Conservation (phyloP, 2,888 invertebrate species). For the Dynastes hyllus region DNA sequence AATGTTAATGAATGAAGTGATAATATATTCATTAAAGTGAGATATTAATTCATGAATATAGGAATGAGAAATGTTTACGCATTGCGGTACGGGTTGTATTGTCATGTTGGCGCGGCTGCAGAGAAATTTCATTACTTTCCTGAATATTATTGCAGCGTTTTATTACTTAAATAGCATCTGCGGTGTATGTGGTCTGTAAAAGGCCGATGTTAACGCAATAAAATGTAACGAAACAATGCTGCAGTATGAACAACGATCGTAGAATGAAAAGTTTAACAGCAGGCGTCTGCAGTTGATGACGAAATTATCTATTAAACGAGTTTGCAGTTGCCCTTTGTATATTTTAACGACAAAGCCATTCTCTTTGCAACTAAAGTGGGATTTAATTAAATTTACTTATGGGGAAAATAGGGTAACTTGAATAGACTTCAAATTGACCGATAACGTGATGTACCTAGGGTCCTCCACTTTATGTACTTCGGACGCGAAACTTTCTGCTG, state of each 20-base stretch:
- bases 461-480: too few relatives aligned
- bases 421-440: too few relatives aligned
- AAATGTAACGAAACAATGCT: not conserved
- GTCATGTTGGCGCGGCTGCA: not conserved
- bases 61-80: conserved; percentile 25
- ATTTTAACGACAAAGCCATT: not conserved
- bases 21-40: conserved; percentile 47
- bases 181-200: not conserved
- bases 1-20: conserved; percentile 45
- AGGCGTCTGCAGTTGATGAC: not conserved
- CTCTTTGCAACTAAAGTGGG: too few relatives aligned
- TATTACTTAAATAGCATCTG: not conserved
- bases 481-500: too few relatives aligned
- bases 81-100: conserved; percentile 12
- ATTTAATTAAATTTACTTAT: too few relatives aligned
- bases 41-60: conserved; percentile 42
- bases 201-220: not conserved
- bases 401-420: too few relatives aligned
- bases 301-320: not conserved
- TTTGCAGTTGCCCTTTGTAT: not conserved
- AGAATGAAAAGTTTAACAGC: not conserved
- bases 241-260: not conserved
- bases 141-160: conserved; percentile 1
- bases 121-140: not conserved
- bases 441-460: too few relatives aligned